These are phyloP conservation scores for Corythoichthys haematopterus DNA, from an alignment of 2,113 vertebrate species.

Conservation along the genomic window DNA sequence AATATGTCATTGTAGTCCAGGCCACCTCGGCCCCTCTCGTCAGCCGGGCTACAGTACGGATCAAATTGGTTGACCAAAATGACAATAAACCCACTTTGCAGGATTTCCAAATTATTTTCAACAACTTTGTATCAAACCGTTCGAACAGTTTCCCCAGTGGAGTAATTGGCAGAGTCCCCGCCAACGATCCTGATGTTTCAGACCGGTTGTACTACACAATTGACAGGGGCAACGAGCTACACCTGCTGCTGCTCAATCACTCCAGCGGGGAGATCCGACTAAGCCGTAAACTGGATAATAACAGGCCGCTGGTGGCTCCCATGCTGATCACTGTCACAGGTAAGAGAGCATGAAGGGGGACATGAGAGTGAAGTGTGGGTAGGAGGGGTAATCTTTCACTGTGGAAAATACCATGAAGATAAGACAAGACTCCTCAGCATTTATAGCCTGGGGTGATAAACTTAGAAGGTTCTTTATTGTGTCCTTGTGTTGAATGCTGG, in stretches of 20 bases:
- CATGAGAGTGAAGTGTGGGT: conserved; percentile 15
- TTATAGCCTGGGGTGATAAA: conserved; percentile 11
- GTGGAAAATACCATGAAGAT: conserved; percentile 39
- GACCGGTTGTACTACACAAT: conserved; percentile 93
- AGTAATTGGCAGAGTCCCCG: conserved; percentile 89
- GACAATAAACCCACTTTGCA: conserved; percentile 90
- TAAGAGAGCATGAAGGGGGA: conserved; percentile 66
- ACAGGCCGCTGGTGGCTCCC: conserved; percentile 90
- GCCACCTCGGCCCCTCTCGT: conserved; percentile 95
- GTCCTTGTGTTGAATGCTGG: background rate
- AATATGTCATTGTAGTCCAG: conserved; percentile 95
- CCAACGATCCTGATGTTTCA: conserved; percentile 90
- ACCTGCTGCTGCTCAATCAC: conserved; percentile 92
- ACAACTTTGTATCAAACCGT: conserved; percentile 95
- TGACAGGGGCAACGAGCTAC: conserved; percentile 91
- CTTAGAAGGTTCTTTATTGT: conserved; percentile 4
- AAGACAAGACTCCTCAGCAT: conserved; percentile 21
- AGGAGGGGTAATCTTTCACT: conserved; percentile 22
- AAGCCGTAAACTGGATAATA: conserved; percentile 96
- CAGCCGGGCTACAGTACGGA: conserved; percentile 89
- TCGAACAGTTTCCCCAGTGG: conserved; percentile 95
- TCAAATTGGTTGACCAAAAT: conserved; percentile 92
- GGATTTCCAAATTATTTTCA: conserved; percentile 98
- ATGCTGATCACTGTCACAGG: conserved; percentile 97
- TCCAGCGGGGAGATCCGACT: conserved; percentile 92